These are phyloP conservation scores for Aethina tumida DNA, from an alignment of 1,140 invertebrate genomes.

Conservation along the genomic window DNA sequence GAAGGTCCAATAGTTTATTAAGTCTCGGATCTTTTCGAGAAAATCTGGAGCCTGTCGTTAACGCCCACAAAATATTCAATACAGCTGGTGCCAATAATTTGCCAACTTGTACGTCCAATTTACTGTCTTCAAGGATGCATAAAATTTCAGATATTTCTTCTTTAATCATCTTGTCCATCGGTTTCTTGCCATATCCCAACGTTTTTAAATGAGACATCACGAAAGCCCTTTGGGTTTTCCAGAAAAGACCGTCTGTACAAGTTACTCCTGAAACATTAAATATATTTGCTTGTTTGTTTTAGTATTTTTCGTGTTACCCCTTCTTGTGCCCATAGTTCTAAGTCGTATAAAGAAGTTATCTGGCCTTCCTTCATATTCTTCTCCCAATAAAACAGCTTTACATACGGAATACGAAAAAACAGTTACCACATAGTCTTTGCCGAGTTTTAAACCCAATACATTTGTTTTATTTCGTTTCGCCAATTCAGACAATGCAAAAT, in stretches of 20 bases:
- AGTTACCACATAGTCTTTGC: slow-evolving; percentile 47
- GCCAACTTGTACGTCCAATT: slow-evolving; percentile 38
- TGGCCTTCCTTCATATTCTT: slow-evolving; percentile 60
- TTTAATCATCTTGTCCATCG: slow-evolving; percentile 46
- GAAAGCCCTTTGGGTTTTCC: slow-evolving; percentile 50
- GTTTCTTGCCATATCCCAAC: slow-evolving; percentile 50
- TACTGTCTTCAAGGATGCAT: slow-evolving; percentile 27
- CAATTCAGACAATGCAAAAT: slow-evolving; percentile 27
- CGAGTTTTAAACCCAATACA: slow-evolving; percentile 37
- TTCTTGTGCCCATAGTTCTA: slow-evolving; percentile 50
- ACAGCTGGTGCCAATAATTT: slow-evolving; percentile 48
- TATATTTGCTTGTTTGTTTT: slow-evolving; percentile 5
- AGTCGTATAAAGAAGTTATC: slow-evolving; percentile 56
- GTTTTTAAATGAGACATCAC: slow-evolving; percentile 47
- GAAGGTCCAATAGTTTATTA: slow-evolving; percentile 39
- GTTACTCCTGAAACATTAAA: slow-evolving; percentile 44
- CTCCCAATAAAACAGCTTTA: slow-evolving; percentile 46
- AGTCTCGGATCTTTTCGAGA: slow-evolving; percentile 43
- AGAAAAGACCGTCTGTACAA: slow-evolving; percentile 50
- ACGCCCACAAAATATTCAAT: slow-evolving; percentile 61
- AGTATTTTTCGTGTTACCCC: slow-evolving; percentile 39
- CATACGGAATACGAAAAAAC: slow-evolving; percentile 51
- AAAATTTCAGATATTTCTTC: slow-evolving; percentile 48
- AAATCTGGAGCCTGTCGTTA: slow-evolving; percentile 51
- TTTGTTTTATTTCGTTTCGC: slow-evolving; percentile 24